Evolutionary conservation across 2,888 invertebrate species (phyloP), one percentile per base, ranked within the genome.

Genomic region (Tethea ocularis): DNA sequence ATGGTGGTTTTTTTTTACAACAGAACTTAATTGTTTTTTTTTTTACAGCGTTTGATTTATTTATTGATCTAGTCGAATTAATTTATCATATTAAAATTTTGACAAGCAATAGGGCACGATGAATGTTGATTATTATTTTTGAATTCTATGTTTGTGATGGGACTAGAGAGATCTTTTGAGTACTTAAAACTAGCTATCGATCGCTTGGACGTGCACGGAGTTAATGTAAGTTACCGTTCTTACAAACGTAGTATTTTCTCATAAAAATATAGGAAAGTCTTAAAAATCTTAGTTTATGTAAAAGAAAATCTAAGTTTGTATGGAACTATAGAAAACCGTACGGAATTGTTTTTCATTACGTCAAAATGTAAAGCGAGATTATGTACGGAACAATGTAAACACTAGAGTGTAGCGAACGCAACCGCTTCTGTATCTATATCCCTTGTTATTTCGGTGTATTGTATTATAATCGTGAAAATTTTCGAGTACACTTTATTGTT

Each of bases 391-490:
- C 36, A 54, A 22, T 54, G 15, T 10, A 33, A 54, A 33, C 33
- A 22, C 20, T 54, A 54, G 52, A 52, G 54, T 54, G 54, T 54
- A 54, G 33, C 54, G 54, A 54, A 33, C 33, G 29, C 54, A 36
- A 22, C 33, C 54, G 36, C 54, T 54, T 73, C 71, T 74, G 66
- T 77, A 75, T 75, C 66, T 75, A 71, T 63, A 72, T 69, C 69
- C 71, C 71, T 33, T 54, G 29, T 69, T 70, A 71, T 63, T 69
- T 66, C 61, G 56, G 67, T 78, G 75, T 80, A 78, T 72, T 68
- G 74, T 78, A 74, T 64, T 68, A 64, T 72, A 73, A 69, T 67
- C 67, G 68, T 71, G 69, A 66, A 72, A 71, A 71, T 68, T 74
- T 73, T 68, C 68, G 70, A 74, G 70, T 72, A 76, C 75, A 74